Evolutionary conservation across 2,888 invertebrate species (phyloP).

Genomic region (Allygus modestus): DNA sequence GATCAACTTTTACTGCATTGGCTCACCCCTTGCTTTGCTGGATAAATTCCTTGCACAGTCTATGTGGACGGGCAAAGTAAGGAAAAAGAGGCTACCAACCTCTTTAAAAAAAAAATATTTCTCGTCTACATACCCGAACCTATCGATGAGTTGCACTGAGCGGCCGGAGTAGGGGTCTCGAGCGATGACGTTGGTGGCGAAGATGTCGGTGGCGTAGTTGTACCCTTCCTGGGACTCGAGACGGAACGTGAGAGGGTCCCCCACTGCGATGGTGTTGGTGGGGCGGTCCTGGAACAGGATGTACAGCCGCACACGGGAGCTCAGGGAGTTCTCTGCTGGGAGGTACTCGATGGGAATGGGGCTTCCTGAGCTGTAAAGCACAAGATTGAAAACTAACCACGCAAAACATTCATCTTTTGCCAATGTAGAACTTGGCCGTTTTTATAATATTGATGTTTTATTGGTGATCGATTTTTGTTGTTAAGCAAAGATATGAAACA

Average conservation of each 20-base stretch:
- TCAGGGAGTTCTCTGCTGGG: conserved; percentile 93
- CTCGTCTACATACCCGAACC: conserved; percentile 84
- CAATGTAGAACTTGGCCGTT: no score
- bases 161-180: conserved; percentile 95
- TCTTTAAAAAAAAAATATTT: no score
- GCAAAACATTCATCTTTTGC: no score
- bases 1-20: no score
- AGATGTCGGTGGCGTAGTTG: conserved; percentile 92
- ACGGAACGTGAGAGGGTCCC: conserved; percentile 93
- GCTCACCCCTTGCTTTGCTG: no score
- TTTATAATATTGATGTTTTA: no score
- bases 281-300: conserved; percentile 94
- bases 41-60: no score
- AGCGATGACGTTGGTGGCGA: conserved; percentile 95
- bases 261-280: conserved; percentile 95
- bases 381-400: conserved; percentile 7
- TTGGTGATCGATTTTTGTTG: no score
- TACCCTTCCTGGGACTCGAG: conserved; percentile 93
- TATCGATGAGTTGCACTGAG: conserved; percentile 92
- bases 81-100: no score
- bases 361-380: conserved; percentile 85
- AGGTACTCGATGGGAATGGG: conserved; percentile 95
- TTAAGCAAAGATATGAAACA: no score
- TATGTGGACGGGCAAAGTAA: no score
- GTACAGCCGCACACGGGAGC: conserved; percentile 90